Conservation (phyloP, 2,888 invertebrate species). For the Cheilosia vernalis region DNA sequence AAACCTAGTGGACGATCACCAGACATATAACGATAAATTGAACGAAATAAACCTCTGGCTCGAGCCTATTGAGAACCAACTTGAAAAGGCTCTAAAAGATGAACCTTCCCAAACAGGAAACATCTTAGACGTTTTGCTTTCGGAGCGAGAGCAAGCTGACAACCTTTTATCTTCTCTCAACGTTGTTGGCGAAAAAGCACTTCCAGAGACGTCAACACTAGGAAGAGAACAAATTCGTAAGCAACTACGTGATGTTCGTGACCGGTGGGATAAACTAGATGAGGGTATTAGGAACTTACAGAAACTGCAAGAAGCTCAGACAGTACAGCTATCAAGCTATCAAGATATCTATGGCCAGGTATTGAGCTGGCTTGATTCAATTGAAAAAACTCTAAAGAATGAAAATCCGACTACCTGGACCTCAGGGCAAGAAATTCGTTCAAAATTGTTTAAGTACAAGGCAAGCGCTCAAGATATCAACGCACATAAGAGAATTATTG, state of each 20-base stretch:
- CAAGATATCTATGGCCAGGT: conserved; percentile 93
- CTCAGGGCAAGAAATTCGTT: conserved; percentile 92
- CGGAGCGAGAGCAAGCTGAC: conserved; percentile 93
- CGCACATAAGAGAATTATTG: conserved; percentile 95
- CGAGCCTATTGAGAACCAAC: conserved; percentile 89
- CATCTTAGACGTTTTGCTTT: conserved; percentile 88
- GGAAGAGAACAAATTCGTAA: conserved; percentile 95
- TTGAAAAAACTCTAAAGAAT: conserved; percentile 90
- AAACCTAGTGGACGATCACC: conserved; percentile 92
- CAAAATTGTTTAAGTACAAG: conserved; percentile 93
- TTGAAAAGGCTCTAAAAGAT: conserved; percentile 86
- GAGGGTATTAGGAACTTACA: conserved; percentile 93
- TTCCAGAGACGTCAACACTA: conserved; percentile 95
- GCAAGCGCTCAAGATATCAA: conserved; percentile 94
- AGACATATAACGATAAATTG: conserved; percentile 89
- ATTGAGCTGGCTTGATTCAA: conserved; percentile 92
- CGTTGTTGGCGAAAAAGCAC: conserved; percentile 92
- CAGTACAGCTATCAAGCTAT: conserved; percentile 92
- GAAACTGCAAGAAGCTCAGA: conserved; percentile 92
- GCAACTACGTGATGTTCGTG: conserved; percentile 91
- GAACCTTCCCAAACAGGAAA: conserved; percentile 88
- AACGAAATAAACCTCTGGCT: conserved; percentile 91
- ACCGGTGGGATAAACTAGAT: conserved; percentile 94
- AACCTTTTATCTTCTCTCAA: conserved; percentile 90
- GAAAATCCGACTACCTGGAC: conserved; percentile 89